Conservation (phyloP, 2,888 invertebrate species). For the Apoderus coryli region DNA sequence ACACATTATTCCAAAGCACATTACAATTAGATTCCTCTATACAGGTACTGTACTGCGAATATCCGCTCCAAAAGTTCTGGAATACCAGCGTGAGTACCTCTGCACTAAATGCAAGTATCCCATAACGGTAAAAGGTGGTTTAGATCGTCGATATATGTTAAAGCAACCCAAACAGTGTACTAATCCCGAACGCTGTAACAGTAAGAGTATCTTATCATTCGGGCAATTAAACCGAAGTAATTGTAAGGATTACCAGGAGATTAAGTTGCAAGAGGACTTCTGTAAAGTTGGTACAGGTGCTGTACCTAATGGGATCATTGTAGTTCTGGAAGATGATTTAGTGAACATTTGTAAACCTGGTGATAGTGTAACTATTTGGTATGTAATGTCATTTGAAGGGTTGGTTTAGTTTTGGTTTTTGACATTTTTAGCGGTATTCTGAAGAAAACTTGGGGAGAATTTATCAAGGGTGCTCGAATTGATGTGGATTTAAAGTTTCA, state of each 20-base stretch:
- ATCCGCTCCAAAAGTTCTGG: constrained; percentile 60
- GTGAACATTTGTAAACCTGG: constrained; percentile 81
- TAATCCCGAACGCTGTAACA: constrained; percentile 39
- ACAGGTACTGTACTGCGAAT: constrained; percentile 66
- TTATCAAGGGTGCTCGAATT: constrained; percentile 41
- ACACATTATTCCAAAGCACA: background rate
- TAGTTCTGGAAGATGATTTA: constrained; percentile 70
- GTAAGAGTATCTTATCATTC: constrained; percentile 37
- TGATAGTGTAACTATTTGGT: constrained; percentile 77
- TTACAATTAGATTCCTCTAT: constrained; percentile 8
- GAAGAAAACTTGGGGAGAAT: constrained; percentile 55
- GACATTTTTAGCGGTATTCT: constrained; percentile 60
- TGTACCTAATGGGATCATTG: constrained; percentile 62
- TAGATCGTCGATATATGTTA: constrained; percentile 36
- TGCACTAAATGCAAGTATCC: constrained; percentile 65
- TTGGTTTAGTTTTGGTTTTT: too few relatives aligned
- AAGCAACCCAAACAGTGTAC: constrained; percentile 37
- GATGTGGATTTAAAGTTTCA: constrained; percentile 56
- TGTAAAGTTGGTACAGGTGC: constrained; percentile 54
- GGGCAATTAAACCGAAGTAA: constrained; percentile 43
- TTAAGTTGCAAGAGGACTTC: constrained; percentile 72
- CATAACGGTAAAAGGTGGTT: constrained; percentile 50
- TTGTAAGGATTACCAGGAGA: constrained; percentile 73
- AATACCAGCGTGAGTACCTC: constrained; percentile 55
- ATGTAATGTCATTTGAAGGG: constrained; percentile 21